phyloP scores from a whole-genome alignment of 2,888 invertebrate species.

The Margaritifera margaritifera region DNA sequence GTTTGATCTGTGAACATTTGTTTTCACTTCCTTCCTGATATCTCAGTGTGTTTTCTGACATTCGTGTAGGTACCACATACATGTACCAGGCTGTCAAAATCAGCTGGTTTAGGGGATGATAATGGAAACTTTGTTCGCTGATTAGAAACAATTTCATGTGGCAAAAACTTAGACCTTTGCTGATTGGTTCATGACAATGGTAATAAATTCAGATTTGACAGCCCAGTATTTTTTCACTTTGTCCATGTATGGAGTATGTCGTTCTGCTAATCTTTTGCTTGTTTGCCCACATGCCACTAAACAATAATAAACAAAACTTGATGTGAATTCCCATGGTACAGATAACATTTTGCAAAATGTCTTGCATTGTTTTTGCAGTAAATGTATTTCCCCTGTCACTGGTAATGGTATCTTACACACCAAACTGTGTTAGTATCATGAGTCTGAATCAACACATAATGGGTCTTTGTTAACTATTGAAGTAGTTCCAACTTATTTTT shows the following conservation, averaged over 20 bases:
- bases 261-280: constrained; percentile 18
- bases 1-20: constrained; percentile 3
- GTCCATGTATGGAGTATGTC: constrained; percentile 25
- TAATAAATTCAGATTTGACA: constrained; percentile 7
- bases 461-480: constrained; percentile 15
- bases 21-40: constrained; percentile 1
- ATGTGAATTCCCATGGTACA: constrained; percentile 21
- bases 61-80: too few relatives aligned
- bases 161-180: constrained; percentile 20
- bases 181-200: constrained; percentile 22
- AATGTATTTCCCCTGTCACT: constrained; percentile 29
- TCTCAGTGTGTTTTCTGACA: constrained; percentile 1
- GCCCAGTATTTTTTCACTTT: constrained; percentile 19
- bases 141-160: constrained; percentile 27
- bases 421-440: constrained; percentile 24
- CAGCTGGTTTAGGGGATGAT: background rate
- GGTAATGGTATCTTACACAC: constrained; percentile 20
- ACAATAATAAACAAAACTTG: constrained; percentile 24
- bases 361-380: constrained; percentile 15
- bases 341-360: constrained; percentile 26
- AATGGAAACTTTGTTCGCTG: constrained; percentile 23
- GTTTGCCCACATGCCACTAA: constrained; percentile 24
- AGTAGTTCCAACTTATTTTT: constrained; percentile 4
- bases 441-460: constrained; percentile 5
- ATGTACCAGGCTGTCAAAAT: too few relatives aligned